A percentile compares a stretch with the other conserved stretches of the same genome.
Conservation (phyloP, 2,113 vertebrate genomes). For the Taxidea taxus region DNA sequence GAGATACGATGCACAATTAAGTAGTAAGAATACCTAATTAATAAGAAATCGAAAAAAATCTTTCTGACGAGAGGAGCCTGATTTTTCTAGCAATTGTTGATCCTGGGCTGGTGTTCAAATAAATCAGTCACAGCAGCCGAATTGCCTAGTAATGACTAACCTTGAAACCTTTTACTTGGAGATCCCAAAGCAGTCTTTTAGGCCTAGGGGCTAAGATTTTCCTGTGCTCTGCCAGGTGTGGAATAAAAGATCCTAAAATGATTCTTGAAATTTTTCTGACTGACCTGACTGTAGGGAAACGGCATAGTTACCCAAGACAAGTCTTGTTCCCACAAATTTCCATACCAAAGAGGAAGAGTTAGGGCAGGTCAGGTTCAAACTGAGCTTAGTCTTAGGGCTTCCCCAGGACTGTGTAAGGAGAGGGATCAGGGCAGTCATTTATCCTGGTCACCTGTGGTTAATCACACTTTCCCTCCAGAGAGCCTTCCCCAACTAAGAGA, state of each 20-base stretch:
- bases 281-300: neutral
- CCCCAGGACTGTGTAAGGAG: neutral
- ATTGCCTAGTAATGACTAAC: constrained; percentile 52
- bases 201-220: neutral
- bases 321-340: neutral
- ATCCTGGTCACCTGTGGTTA: neutral
- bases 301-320: neutral
- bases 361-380: neutral
- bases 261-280: neutral
- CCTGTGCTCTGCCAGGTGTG: neutral
- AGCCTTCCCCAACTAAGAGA: neutral
- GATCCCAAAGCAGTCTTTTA: constrained; percentile 60
- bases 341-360: neutral
- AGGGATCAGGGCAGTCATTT: neutral
- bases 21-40: constrained; percentile 34
- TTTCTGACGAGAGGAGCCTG: constrained; percentile 68
- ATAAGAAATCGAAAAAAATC: constrained; percentile 31
- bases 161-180: constrained; percentile 65
- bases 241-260: neutral
- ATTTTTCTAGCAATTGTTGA: constrained; percentile 1
- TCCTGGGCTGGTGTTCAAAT: neutral
- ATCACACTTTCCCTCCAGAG: neutral
- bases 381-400: neutral
- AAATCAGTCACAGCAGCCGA: neutral
- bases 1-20: constrained; percentile 10